A percentile compares a stretch with the other conserved stretches of the same genome.
Conservation (phyloP, 30 jellyfish, hydroid and myxozoan genomes). For the Morbakka virulenta region DNA sequence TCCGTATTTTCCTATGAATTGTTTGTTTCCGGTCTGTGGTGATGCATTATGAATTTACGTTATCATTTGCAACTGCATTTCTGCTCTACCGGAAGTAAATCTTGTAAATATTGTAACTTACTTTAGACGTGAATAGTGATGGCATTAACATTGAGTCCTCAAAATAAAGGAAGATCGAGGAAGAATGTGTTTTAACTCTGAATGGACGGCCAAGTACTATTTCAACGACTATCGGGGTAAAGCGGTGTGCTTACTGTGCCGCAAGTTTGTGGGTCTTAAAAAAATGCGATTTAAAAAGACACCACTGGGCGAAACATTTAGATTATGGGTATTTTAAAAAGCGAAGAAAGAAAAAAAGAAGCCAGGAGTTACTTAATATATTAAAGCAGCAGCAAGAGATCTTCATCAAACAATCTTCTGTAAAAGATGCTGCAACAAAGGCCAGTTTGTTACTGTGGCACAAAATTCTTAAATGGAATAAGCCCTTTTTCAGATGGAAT, state of each 20-base stretch:
- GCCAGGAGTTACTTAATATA: background rate
- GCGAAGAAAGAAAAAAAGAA: background rate
- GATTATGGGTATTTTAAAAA: background rate
- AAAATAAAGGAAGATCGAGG: background rate
- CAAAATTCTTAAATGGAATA: background rate
- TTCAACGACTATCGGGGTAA: background rate
- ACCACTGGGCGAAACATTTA: background rate
- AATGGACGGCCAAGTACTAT: background rate
- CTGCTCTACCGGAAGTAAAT: too few species aligned
- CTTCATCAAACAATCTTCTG: background rate
- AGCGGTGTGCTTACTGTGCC: background rate
- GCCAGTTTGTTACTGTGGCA: background rate
- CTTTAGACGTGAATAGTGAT: too few species aligned
- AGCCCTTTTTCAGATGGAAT: background rate
- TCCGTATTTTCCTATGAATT: too few species aligned
- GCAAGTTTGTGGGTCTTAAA: background rate
- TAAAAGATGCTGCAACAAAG: background rate
- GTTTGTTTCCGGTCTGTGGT: too few species aligned
- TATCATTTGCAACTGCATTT: too few species aligned
- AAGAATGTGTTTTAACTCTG: background rate
- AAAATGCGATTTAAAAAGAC: too few species aligned
- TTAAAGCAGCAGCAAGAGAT: background rate
- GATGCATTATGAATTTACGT: too few species aligned
- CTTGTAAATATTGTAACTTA: too few species aligned
- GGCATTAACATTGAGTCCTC: too few species aligned